Evolutionary conservation across 2,797 vertebrate genomes (phyloP), one percentile per base, ranked within the genome.

Genomic region (Smutsia gigantea): DNA sequence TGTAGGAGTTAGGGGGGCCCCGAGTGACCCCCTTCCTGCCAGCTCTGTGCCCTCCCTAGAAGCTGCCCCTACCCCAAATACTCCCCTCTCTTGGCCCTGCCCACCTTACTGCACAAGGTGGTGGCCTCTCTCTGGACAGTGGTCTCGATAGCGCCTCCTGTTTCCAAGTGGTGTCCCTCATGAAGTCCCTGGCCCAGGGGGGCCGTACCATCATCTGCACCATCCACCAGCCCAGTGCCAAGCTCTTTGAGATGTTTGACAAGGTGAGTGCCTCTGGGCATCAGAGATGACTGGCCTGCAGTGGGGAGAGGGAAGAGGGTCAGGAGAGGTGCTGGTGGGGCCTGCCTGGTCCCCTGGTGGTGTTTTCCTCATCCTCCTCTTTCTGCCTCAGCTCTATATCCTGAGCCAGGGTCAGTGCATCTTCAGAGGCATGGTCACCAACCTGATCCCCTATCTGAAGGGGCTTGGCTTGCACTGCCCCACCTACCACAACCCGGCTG

Each of bases 321-420:
- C 7, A 0, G 34, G 2, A 21, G 46, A 57, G 37, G 31, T 31
- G 10, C 37, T 37, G 11, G 3, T n/a, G 21, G 34, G 57, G 27
- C 55, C 42, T 11, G 25, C n/a, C 46, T 31, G 37, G 14, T 1
- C 18, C 7, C 1, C 11, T 10, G 10, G 27, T 46, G 4, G 0
- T 37, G 1, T 74, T 46, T 64, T 53, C 94, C 83, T 95, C 55
- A 83, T 61, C 42, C 57, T n/a, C 63, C 15, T 57, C 42, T 82
- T 55, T 87, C 59, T 15, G 1, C 68, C 53, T 98, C 98, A 99
- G 99, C 99, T 99, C 37, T 99, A 99, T 98, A 99, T 99, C 98
- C 99, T 99, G 98, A 99, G 99, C 98, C 99, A 99, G 98, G 99
- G 99, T 95, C 99, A 99, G 97, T 99, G 99, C 98, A 99, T 99